Evolutionary conservation across 1,140 invertebrate genomes (phyloP), one percentile per base, ranked within the genome.

Genomic region (Ceratosolen solmsi): DNA sequence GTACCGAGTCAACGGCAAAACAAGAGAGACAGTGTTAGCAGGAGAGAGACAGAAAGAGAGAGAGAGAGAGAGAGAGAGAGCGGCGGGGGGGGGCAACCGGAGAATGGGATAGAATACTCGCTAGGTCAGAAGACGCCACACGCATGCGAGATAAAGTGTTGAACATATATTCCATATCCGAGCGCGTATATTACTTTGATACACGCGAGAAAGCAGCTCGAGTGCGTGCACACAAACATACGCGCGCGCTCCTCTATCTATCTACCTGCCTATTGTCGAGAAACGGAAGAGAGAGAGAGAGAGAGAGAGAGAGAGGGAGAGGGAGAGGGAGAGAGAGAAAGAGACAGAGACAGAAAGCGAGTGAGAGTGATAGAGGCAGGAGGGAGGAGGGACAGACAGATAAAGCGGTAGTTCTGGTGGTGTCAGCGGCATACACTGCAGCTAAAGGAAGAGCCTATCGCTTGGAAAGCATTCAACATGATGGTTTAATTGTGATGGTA

Each of bases 81-180:
- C 20, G 27, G 54, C n/a, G 25, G 30, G n/a, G 2, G 33, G 25
- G 27, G 33, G 17, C 7, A 60, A 38, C 3, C 36, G 65, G 49
- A 83, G 84, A 77, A 85, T 80, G 80, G 75, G 84, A 78, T 80
- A 73, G 84, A 84, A 88, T 88, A 88, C 88, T 87, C 88, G 88
- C 86, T 89, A 88, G 86, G 86, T 84, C 84, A 86, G 60, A 86
- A 75, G 73, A 89, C 87, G 86, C 88, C 79, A 85, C 84, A 84
- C 86, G 89, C 88, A 89, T 89, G 87, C 88, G 83, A 85, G 86
- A 90, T 90, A 86, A 85, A 74, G 54, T 65, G 68, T 54, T 51
- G 38, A 41, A 51, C 46, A 68, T 74, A 75, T 80, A 80, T 80
- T 74, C 56, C 56, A 54, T 80, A 75, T 80, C 79, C 70, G 56